Evolutionary conservation across 2,888 invertebrate genomes (phyloP).

Genomic region (Brachypterus glaber): DNA sequence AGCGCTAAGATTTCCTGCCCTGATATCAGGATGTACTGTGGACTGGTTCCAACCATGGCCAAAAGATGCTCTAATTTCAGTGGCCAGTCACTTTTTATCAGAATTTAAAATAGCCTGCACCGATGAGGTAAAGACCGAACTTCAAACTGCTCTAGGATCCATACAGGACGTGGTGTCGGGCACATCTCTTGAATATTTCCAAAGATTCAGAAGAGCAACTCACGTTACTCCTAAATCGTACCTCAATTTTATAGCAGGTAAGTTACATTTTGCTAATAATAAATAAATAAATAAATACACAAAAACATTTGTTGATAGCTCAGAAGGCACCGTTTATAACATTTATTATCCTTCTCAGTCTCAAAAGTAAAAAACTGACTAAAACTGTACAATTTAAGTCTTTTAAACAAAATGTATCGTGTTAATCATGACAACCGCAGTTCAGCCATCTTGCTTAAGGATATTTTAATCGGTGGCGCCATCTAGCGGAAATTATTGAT

Average conservation of each 20-base stretch:
- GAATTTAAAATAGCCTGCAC: constrained; percentile 87
- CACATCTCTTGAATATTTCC: constrained; percentile 79
- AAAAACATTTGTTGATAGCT: too few relatives aligned
- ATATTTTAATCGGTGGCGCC: too few relatives aligned
- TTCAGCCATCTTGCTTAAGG: too few relatives aligned
- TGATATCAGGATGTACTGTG: constrained; percentile 95
- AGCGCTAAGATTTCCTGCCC: constrained; percentile 85
- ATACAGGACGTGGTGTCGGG: constrained; percentile 88
- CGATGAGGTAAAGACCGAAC: constrained; percentile 67
- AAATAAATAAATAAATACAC: too few relatives aligned
- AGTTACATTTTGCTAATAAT: too few relatives aligned
- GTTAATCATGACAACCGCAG: too few relatives aligned
- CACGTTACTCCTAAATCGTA: constrained; percentile 98
- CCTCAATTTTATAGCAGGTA: constrained; percentile 84
- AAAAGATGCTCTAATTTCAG: constrained; percentile 84
- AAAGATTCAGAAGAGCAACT: constrained; percentile 83
- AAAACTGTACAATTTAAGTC: too few relatives aligned
- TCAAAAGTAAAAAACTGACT: too few relatives aligned
- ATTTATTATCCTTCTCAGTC: too few relatives aligned
- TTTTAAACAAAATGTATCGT: too few relatives aligned
- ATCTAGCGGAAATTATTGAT: too few relatives aligned
- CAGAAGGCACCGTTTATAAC: too few relatives aligned
- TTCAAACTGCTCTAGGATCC: constrained; percentile 83
- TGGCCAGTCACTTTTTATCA: constrained; percentile 83
- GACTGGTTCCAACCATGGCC: constrained; percentile 99